Evolutionary conservation across 1,140 invertebrate species (phyloP).

Genomic region (Magallana angulata): DNA sequence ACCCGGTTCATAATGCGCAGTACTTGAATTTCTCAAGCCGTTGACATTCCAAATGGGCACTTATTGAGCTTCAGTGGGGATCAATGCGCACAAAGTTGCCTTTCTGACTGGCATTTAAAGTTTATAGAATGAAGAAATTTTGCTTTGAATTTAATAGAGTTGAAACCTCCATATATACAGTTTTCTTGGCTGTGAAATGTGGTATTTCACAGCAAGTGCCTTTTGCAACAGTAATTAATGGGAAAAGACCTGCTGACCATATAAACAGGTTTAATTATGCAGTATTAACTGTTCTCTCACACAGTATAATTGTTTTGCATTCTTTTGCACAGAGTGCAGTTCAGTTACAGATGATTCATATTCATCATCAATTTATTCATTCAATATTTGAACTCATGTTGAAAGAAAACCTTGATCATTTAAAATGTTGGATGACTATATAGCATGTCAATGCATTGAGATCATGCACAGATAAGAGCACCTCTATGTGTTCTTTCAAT

Average conservation of each 20-base stretch:
- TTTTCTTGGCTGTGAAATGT: background rate
- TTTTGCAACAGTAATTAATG: background rate
- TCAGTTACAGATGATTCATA: too few species aligned
- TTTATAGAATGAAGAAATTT: slow-evolving; percentile 1
- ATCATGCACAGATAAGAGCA: too few species aligned
- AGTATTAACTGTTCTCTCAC: too few species aligned
- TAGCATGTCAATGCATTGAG: too few species aligned
- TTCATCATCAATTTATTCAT: too few species aligned
- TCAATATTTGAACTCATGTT: too few species aligned
- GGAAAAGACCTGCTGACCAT: background rate
- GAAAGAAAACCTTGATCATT: too few species aligned
- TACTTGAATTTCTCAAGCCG: slow-evolving; percentile 4
- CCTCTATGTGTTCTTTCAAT: too few species aligned
- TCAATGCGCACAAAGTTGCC: slow-evolving; percentile 13
- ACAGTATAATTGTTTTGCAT: too few species aligned
- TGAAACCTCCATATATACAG: background rate
- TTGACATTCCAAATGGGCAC: slow-evolving; percentile 19
- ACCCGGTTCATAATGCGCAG: slow-evolving; percentile 12
- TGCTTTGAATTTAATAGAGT: slow-evolving; percentile 7
- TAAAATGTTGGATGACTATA: too few species aligned
- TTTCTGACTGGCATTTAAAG: slow-evolving; percentile 11
- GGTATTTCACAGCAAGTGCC: background rate
- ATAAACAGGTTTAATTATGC: too few species aligned
- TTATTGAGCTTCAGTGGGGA: slow-evolving; percentile 11
- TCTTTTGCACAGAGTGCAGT: too few species aligned